Evolutionary conservation across 2,888 invertebrate genomes (phyloP), one percentile per base, ranked within the genome.

Genomic region (Acleris cristana): DNA sequence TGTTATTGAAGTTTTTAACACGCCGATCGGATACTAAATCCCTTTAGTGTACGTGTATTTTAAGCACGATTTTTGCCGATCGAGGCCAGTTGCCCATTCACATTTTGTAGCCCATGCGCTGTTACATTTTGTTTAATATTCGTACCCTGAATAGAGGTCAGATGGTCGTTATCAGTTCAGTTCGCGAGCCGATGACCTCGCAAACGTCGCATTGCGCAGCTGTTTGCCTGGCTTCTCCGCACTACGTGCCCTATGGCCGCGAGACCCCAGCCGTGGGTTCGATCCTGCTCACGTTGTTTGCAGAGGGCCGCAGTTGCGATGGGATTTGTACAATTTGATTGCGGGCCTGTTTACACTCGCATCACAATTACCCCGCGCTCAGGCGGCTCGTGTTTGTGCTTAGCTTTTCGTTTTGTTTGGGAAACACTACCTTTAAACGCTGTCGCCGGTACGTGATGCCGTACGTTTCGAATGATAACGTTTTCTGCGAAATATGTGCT

Each of bases 121-220:
- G 44, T 19, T 51, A 51, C n/a, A 4, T 44, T 34, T 30, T 55
- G 18, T 56, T 56, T 44, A 53, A 65, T 58, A 60, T 55, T 40
- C n/a, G 48, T 63, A 53, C 18, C 26, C 58, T 56, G 65, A 70
- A 56, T 56, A 73, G 78, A 80, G 79, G 80, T 75, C 77, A 79
- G 73, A 79, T 74, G 76, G 77, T 75, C 72, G 77, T 79, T 84
- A 84, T 82, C 83, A 79, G 77, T 74, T 71, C 66, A 71, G 71
- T 72, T 74, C 62, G 76, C 73, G 74, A 72, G 73, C 75, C 75
- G 79, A 76, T 75, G 84, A 84, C 83, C 85, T 84, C 82, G 78
- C 74, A 73, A 82, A 82, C 76, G 81, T 77, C 82, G 84, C 84
- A 84, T 72, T 84, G 84, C 84, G 85, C 84, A 84, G 83, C 80